Evolutionary conservation across 2,888 invertebrate genomes (phyloP), one percentile per base, ranked within the genome.

Genomic region (Piscicola geometra): DNA sequence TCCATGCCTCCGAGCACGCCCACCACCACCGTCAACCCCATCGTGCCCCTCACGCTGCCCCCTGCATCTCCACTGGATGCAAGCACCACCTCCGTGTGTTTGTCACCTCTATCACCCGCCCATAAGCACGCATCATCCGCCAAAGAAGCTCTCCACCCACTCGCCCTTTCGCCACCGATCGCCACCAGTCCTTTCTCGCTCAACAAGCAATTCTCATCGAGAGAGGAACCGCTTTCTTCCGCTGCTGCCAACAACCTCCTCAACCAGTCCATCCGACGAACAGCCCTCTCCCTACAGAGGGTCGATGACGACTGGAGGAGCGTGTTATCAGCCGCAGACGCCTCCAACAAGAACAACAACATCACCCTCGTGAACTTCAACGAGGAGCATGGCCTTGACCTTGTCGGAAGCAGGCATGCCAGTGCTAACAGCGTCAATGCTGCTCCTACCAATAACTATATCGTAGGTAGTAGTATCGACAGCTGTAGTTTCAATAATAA

Each of bases 271-370:
- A 56, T 56, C 60, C 60, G 60, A 5, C 5, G n/a, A 18, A 56
- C 60, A 56, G 60, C 60, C n/a, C 60, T 56, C 5, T n/a, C 60
- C 5, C n/a, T 56, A 9, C 15, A 56, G 25, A 56, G n/a, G 60
- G 15, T 56, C 3, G 60, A 56, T 5, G 60, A 56, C 3, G 60
- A 56, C 25, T 56, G 60, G 60, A 56, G 25, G 60, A 56, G n/a
- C 25, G n/a, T 56, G 21, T 21, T 56, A 3, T 56, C 60, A 5
- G 60, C 60, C n/a, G 60, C 60, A 25, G 60, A 5, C n/a, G 60
- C 60, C n/a, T 56, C 60, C 60, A 56, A 56, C 60, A 56, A 56
- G n/a, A 9, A 15, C 25, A 56, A 56, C 60, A 56, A 56, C 60
- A 18, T 56, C 60, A 56, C 60, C 25, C 60, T 56, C 21, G 60